A percentile compares a stretch with the other conserved stretches of the same genome.
phyloP scores from a whole-genome alignment of 1,140 invertebrate genomes.

The Musca domestica region DNA sequence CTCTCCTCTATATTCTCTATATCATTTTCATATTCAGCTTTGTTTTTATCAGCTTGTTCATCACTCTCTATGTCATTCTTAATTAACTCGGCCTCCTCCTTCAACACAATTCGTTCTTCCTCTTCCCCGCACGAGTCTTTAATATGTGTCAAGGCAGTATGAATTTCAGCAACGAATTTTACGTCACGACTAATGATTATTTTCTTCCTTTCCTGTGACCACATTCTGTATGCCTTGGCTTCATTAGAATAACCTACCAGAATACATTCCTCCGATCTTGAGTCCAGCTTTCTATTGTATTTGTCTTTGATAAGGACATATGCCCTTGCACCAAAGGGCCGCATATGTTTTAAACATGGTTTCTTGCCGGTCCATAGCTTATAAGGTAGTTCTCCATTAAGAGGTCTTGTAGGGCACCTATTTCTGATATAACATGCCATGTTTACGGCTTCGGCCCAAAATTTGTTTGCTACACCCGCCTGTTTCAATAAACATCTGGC shows the following conservation, averaged over 20 bases:
- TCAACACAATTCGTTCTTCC: slow-evolving; percentile 32
- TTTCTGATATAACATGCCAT: slow-evolving; percentile 33
- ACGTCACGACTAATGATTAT: slow-evolving; percentile 35
- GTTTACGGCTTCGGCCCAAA: no score
- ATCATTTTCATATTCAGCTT: background rate
- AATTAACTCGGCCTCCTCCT: slow-evolving; percentile 27
- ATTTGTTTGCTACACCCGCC: slow-evolving; percentile 21
- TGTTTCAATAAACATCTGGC: slow-evolving; percentile 32
- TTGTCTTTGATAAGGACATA: slow-evolving; percentile 31
- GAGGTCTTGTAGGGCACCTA: slow-evolving; percentile 30
- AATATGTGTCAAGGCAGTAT: slow-evolving; percentile 6
- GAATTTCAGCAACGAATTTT: slow-evolving; percentile 9
- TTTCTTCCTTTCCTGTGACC: slow-evolving; percentile 30
- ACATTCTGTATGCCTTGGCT: slow-evolving; percentile 17
- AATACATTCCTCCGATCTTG: slow-evolving; percentile 8
- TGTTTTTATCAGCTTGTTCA: background rate
- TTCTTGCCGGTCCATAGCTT: slow-evolving; percentile 45
- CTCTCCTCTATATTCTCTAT: background rate
- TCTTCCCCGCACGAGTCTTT: slow-evolving; percentile 23
- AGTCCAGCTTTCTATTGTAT: slow-evolving; percentile 22
- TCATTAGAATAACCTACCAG: slow-evolving; percentile 24
- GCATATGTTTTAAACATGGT: slow-evolving; percentile 39
- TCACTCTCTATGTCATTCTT: background rate
- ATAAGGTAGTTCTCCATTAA: slow-evolving; percentile 36
- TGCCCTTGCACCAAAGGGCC: slow-evolving; percentile 42